Evolutionary conservation across 2,113 vertebrate genomes (phyloP).

Genomic region (Platycercus adscitus): DNA sequence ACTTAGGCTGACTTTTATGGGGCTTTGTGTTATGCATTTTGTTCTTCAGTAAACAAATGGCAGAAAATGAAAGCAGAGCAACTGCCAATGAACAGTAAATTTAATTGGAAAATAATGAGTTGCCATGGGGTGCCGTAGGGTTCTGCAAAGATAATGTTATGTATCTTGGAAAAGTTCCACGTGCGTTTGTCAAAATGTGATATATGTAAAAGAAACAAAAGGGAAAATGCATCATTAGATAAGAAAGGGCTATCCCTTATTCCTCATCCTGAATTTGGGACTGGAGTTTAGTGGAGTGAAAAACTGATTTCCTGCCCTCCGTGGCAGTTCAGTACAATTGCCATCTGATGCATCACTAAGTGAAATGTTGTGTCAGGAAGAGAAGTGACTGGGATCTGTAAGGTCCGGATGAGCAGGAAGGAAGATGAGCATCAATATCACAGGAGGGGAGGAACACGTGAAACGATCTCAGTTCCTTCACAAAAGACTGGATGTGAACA

Average conservation of each 20-base stretch:
- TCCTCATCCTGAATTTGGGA: not conserved
- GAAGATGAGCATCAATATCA: conserved; percentile 15
- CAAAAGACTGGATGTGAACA: not conserved
- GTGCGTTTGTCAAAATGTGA: conserved; percentile 65
- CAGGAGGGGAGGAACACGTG: not conserved
- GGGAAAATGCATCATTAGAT: not conserved
- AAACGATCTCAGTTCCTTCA: not conserved
- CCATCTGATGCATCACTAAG: not conserved
- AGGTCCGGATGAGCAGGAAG: conserved; percentile 23
- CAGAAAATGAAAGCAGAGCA: conserved; percentile 77
- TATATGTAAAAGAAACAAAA: conserved; percentile 29
- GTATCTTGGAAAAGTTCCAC: conserved; percentile 75
- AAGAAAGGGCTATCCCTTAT: not conserved
- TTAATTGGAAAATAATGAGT: conserved; percentile 82
- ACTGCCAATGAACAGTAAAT: conserved; percentile 78
- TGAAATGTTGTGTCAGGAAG: not conserved
- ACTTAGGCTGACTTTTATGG: conserved; percentile 78
- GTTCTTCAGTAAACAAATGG: conserved; percentile 77
- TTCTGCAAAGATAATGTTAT: conserved; percentile 74
- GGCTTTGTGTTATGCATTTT: conserved; percentile 73
- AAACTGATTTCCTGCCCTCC: not conserved
- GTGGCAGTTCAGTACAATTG: not conserved
- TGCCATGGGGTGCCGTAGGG: conserved; percentile 67
- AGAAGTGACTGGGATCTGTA: conserved; percentile 4
- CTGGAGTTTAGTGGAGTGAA: not conserved